A percentile compares a stretch with the other conserved stretches of the same genome.
phyloP scores from a whole-genome alignment of 2,888 invertebrate genomes.

The Euproctis similis region DNA sequence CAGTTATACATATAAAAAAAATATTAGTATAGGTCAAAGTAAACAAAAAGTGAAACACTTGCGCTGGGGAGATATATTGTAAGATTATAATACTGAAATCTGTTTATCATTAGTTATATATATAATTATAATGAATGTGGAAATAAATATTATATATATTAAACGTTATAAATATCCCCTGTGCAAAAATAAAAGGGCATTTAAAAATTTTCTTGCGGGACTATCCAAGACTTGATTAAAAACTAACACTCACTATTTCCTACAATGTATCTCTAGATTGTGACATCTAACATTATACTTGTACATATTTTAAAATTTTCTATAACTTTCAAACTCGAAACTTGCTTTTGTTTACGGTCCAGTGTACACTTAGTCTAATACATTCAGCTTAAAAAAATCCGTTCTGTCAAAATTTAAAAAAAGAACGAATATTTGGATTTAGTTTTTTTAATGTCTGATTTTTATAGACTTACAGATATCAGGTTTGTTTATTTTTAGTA shows the following conservation, averaged over 20 bases:
- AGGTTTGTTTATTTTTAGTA: no score
- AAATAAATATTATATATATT: slow-evolving; percentile 52
- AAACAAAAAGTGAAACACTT: slow-evolving; percentile 41
- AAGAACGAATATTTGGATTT: no score
- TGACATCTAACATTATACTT: slow-evolving; percentile 43
- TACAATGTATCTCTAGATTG: slow-evolving; percentile 50
- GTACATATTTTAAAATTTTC: slow-evolving; percentile 45
- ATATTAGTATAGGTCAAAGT: slow-evolving; percentile 72
- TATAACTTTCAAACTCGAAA: no score
- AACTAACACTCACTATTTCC: slow-evolving; percentile 50
- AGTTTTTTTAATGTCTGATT: no score
- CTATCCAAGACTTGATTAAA: slow-evolving; percentile 44
- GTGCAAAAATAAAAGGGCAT: slow-evolving; percentile 62
- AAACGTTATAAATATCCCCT: slow-evolving; percentile 54
- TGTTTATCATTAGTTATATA: slow-evolving; percentile 66
- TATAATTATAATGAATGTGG: slow-evolving; percentile 58
- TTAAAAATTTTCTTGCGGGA: slow-evolving; percentile 52
- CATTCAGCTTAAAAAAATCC: no score
- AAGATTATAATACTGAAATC: slow-evolving; percentile 57
- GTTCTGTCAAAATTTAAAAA: no score
- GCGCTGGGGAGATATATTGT: slow-evolving; percentile 63
- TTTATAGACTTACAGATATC: no score
- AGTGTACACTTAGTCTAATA: no score
- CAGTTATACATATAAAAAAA: slow-evolving; percentile 76
- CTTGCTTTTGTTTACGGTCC: no score